Conservation (phyloP, 2,888 invertebrate species). For the Melanchra persicariae region DNA sequence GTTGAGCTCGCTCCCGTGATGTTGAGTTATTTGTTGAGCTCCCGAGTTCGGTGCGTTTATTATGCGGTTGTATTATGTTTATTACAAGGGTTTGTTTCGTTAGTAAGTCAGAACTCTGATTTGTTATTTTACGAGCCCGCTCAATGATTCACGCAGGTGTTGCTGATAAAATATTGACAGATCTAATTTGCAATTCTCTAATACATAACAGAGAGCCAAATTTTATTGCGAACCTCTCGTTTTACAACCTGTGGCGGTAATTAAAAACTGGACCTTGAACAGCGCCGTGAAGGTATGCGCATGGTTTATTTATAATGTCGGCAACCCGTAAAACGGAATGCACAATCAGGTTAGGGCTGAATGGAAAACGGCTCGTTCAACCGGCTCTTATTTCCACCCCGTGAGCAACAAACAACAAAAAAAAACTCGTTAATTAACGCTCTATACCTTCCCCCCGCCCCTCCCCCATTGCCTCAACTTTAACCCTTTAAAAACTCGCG, state of each 20-base stretch:
- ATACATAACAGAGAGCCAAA: constrained; percentile 58
- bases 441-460: constrained; percentile 45
- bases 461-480: constrained; percentile 41
- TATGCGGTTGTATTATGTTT: constrained; percentile 20
- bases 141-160: constrained; percentile 55
- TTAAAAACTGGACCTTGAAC: constrained; percentile 63
- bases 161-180: constrained; percentile 61
- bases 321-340: constrained; percentile 62
- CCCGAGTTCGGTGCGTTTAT: constrained; percentile 18
- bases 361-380: constrained; percentile 57
- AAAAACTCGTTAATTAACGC: constrained; percentile 67
- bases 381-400: constrained; percentile 62
- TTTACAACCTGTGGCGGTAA: constrained; percentile 61
- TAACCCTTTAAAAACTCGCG: constrained; percentile 68
- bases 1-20: constrained; percentile 22
- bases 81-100: constrained; percentile 16
- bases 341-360: constrained; percentile 67
- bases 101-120: constrained; percentile 16
- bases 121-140: constrained; percentile 46
- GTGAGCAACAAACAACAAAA: constrained; percentile 63
- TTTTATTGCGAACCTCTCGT: constrained; percentile 60
- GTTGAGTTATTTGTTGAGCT: constrained; percentile 40
- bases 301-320: constrained; percentile 65
- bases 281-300: constrained; percentile 39
- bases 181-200: constrained; percentile 58